Conservation (phyloP, 2,113 vertebrate genomes). For the Emydocephalus ijimae region DNA sequence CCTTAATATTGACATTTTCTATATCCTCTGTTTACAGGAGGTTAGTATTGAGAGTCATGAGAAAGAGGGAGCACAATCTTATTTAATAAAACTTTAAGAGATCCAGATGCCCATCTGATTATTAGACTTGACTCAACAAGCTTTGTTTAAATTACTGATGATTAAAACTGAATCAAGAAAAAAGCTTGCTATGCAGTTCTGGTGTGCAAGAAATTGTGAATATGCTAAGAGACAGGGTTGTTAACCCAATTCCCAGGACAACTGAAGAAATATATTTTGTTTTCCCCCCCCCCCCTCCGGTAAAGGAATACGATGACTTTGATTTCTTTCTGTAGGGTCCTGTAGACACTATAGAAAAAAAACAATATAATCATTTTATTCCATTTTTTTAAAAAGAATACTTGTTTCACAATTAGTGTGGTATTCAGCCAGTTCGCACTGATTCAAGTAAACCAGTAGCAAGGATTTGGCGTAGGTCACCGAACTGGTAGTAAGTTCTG, state of each 20-base stretch:
- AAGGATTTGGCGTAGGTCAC: no score
- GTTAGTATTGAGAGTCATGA: background rate
- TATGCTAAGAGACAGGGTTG: background rate
- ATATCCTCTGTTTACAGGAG: background rate
- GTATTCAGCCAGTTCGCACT: no score
- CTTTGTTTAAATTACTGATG: background rate
- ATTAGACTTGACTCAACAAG: background rate
- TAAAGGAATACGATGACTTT: background rate
- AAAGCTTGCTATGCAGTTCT: background rate
- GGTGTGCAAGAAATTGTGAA: background rate
- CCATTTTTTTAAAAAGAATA: background rate
- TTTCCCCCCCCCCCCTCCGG: fast-evolving
- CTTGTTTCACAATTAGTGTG: background rate
- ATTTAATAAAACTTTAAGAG: background rate
- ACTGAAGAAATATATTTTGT: background rate
- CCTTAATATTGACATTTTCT: background rate
- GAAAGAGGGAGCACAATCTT: background rate
- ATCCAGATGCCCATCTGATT: background rate
- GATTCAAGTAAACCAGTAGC: no score
- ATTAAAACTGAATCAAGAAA: background rate
- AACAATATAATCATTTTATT: background rate
- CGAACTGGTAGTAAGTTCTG: no score
- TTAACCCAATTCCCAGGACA: background rate
- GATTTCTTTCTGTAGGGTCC: background rate
- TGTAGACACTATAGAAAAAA: background rate